Evolutionary conservation across 37 sponge, comb jelly and placozoan genomes (phyloP).

Genomic region (Ephydatia muelleri): DNA sequence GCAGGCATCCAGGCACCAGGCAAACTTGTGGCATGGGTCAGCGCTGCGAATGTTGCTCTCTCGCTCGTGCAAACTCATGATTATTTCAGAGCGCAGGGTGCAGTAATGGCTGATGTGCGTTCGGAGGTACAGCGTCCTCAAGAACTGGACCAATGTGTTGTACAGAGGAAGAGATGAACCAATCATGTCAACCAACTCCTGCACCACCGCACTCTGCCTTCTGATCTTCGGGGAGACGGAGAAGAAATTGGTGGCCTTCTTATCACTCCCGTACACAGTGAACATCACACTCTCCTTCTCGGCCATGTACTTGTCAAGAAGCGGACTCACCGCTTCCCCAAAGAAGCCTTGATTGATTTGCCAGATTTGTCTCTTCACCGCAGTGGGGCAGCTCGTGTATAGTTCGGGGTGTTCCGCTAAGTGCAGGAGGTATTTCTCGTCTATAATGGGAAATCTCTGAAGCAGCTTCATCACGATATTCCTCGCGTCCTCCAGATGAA

Average conservation of each 20-base stretch:
- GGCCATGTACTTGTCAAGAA: conserved; percentile 92
- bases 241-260: conserved; percentile 63
- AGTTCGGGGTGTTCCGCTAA: conserved; percentile 78
- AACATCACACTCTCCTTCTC: conserved; percentile 82
- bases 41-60: conserved; percentile 19
- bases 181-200: conserved; percentile 80
- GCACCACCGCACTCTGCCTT: conserved; percentile 72
- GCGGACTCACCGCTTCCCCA: conserved; percentile 91
- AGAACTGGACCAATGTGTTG: conserved; percentile 81
- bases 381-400: conserved; percentile 68
- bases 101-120: conserved; percentile 90
- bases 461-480: conserved; percentile 60
- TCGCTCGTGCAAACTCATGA: conserved; percentile 85
- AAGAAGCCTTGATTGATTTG: conserved; percentile 87
- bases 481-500: conserved; percentile 55
- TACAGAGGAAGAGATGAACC: conserved; percentile 81
- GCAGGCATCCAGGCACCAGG: conserved; percentile 92
- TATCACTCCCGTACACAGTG: neutral
- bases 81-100: conserved; percentile 87
- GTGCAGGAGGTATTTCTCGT: conserved; percentile 69
- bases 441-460: conserved; percentile 56
- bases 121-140: conserved; percentile 82
- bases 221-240: conserved; percentile 67
- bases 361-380: conserved; percentile 91
- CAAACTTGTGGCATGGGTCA: conserved; percentile 87